These are phyloP conservation scores for Loripinus fragilis DNA, from an alignment of 2,888 invertebrate genomes.

Conservation along the genomic window DNA sequence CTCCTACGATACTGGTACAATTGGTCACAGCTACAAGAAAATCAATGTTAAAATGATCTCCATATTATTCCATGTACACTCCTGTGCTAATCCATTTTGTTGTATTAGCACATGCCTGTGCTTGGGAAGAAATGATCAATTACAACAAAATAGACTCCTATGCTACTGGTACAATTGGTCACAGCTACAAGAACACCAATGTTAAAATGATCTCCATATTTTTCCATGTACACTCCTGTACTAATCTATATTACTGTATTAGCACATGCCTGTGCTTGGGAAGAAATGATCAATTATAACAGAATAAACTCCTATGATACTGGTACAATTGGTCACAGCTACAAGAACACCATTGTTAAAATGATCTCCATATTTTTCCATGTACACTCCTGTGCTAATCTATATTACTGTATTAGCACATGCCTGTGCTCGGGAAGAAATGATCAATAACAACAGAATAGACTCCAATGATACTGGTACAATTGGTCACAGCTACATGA, in stretches of 20 bases:
- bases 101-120: slow-evolving; percentile 7
- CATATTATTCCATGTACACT: background rate
- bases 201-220: background rate
- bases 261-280: slow-evolving; percentile 16
- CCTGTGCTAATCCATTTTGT: background rate
- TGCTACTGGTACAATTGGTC: background rate
- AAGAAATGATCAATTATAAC: background rate
- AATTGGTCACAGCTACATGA: no score
- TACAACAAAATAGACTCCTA: background rate
- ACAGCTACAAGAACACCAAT: background rate
- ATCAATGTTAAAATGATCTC: no score
- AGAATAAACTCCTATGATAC: no score
- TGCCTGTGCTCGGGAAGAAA: slow-evolving; percentile 4
- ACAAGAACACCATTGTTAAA: no score
- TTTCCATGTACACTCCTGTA: background rate
- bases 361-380: background rate
- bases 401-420: background rate
- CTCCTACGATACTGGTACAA: no score
- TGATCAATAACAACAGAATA: background rate
- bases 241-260: background rate
- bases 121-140: background rate
- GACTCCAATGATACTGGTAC: background rate
- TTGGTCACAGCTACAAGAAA: no score
- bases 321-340: no score
- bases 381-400: background rate